Evolutionary conservation across 2,888 invertebrate species (phyloP).

Genomic region (Nemurella pictetii): DNA sequence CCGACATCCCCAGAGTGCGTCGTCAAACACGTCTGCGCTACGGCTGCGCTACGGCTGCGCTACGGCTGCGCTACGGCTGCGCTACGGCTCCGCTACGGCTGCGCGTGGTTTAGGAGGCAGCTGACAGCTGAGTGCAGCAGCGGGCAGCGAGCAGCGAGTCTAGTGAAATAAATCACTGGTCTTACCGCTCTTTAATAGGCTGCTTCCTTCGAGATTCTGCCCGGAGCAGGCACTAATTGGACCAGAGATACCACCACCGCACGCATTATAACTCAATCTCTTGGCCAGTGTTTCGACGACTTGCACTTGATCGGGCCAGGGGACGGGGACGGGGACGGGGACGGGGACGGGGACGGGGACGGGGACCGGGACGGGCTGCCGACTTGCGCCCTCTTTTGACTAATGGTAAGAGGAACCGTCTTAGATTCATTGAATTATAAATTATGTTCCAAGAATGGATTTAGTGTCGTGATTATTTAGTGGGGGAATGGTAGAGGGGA

Average conservation of each 20-base stretch:
- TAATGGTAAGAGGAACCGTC: conserved; percentile 23
- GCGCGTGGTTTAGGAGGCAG: neutral
- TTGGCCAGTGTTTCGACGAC: conserved; percentile 23
- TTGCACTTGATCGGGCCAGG: neutral
- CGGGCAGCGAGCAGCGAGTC: neutral
- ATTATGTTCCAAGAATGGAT: neutral
- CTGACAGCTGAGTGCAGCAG: neutral
- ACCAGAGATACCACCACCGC: conserved; percentile 29
- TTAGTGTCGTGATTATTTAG: neutral
- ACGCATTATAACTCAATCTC: conserved; percentile 10
- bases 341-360: no score
- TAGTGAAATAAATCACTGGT: conserved; percentile 26
- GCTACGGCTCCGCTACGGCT: neutral
- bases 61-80: neutral
- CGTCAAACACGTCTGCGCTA: neutral
- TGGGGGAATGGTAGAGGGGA: neutral
- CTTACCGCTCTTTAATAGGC: conserved; percentile 26
- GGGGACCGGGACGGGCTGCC: neutral
- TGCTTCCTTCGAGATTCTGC: conserved; percentile 29
- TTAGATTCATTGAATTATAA: neutral
- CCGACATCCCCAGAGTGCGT: neutral
- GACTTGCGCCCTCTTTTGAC: neutral
- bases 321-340: no score
- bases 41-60: neutral
- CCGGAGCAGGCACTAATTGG: conserved; percentile 22